Percentiles rank a stretch among this genome's conserved stretches.
Conservation (phyloP, 2,797 vertebrate species). For the Lutjanus campechanus region DNA sequence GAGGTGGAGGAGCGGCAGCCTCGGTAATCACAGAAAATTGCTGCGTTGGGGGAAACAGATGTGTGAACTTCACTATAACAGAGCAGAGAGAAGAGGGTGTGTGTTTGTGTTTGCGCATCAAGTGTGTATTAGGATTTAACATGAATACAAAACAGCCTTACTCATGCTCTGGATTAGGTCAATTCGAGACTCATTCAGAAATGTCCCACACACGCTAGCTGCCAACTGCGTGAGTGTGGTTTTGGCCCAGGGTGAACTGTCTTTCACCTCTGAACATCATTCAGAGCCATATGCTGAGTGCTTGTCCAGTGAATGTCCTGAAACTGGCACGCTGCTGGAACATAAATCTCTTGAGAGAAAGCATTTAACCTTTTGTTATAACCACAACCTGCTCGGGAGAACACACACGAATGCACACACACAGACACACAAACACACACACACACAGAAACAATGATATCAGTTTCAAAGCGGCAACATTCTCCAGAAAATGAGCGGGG, state of each 20-base stretch:
- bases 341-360: slow-evolving; percentile 62
- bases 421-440: slow-evolving; percentile 14
- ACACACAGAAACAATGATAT: slow-evolving; percentile 56
- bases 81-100: slow-evolving; percentile 27
- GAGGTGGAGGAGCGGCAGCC: slow-evolving; percentile 59
- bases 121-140: slow-evolving; percentile 27
- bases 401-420: slow-evolving; percentile 21
- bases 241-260: slow-evolving; percentile 44
- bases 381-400: slow-evolving; percentile 35
- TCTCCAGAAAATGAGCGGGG: slow-evolving; percentile 51
- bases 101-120: slow-evolving; percentile 27
- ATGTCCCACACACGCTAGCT: slow-evolving; percentile 36
- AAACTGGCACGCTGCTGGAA: slow-evolving; percentile 61
- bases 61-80: slow-evolving; percentile 55
- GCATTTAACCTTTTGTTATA: slow-evolving; percentile 63
- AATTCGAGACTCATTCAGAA: slow-evolving; percentile 46
- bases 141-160: slow-evolving; percentile 23
- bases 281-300: slow-evolving; percentile 60
- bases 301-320: slow-evolving; percentile 49
- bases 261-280: slow-evolving; percentile 69
- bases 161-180: slow-evolving; percentile 37
- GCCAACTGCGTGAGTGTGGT: slow-evolving; percentile 27
- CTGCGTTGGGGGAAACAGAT: slow-evolving; percentile 68
- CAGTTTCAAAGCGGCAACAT: slow-evolving; percentile 57
- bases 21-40: slow-evolving; percentile 78